These are phyloP conservation scores for Apis cerana DNA, from an alignment of 1,140 invertebrate genomes.

Conservation along the genomic window DNA sequence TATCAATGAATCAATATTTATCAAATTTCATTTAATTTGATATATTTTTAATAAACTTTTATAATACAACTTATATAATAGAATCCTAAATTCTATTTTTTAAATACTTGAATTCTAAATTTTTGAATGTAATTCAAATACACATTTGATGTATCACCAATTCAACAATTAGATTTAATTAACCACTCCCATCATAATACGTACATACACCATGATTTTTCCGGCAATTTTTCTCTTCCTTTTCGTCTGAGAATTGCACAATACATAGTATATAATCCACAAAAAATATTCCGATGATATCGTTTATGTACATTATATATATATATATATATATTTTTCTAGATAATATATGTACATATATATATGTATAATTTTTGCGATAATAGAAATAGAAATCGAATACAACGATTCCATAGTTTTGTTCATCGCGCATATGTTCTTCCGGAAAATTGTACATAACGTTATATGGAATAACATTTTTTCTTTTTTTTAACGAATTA, in stretches of 20 bases:
- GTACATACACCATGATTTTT: background rate
- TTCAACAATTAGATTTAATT: background rate
- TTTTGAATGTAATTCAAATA: no score
- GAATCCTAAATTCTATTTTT: no score
- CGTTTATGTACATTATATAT: background rate
- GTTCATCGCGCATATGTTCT: no score
- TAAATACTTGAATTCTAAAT: no score
- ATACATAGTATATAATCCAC: conserved; percentile 13
- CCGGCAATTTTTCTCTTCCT: background rate
- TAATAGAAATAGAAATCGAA: conserved; percentile 14
- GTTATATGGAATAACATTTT: background rate
- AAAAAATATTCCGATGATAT: background rate
- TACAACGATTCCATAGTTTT: background rate
- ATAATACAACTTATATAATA: no score
- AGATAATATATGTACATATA: background rate
- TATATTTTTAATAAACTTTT: no score
- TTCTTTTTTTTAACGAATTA: background rate
- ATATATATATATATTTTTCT: conserved; percentile 6
- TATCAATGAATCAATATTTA: no score
- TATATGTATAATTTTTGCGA: background rate
- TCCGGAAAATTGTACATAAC: conserved; percentile 1
- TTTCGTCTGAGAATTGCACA: conserved; percentile 6
- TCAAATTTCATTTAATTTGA: no score
- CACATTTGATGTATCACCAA: background rate
- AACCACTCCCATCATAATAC: background rate